Percentiles rank a stretch among this genome's conserved stretches.
Conservation (phyloP, 1,140 invertebrate species). For the Wiebesia pumilae region DNA sequence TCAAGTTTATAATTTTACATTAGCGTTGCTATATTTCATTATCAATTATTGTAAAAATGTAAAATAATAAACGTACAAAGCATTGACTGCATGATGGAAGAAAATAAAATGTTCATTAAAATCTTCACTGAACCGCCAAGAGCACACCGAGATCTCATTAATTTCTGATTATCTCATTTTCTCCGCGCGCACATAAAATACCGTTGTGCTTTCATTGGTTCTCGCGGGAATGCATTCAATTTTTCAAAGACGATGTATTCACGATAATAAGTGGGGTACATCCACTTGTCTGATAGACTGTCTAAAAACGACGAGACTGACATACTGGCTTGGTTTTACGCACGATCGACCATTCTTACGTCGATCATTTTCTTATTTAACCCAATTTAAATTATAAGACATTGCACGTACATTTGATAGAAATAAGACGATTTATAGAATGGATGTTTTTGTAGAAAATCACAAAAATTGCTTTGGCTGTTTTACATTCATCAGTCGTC, state of each 20-base stretch:
- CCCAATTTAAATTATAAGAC: neutral
- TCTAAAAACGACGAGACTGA: constrained; percentile 42
- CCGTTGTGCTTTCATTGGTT: constrained; percentile 20
- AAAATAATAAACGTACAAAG: too few species aligned
- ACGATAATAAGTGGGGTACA: neutral
- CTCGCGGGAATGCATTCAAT: neutral
- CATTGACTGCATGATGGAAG: too few species aligned
- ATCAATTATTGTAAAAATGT: too few species aligned
- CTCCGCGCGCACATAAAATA: neutral
- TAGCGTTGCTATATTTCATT: too few species aligned
- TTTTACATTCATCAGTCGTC: too few species aligned
- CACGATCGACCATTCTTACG: constrained; percentile 35
- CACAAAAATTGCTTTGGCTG: too few species aligned
- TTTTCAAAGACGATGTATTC: neutral
- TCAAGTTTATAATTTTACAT: too few species aligned
- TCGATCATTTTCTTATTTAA: neutral
- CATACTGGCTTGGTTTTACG: constrained; percentile 58
- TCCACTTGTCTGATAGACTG: neutral
- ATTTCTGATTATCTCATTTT: constrained; percentile 28
- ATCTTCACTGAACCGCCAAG: too few species aligned
- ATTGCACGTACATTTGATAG: too few species aligned
- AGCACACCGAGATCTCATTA: too few species aligned
- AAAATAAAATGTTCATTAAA: neutral
- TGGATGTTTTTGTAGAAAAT: too few species aligned
- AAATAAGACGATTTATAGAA: too few species aligned